Percentiles rank a stretch among this genome's conserved stretches.
phyloP scores from a whole-genome alignment of 2,888 invertebrate genomes.

The Eupithecia vulgata region DNA sequence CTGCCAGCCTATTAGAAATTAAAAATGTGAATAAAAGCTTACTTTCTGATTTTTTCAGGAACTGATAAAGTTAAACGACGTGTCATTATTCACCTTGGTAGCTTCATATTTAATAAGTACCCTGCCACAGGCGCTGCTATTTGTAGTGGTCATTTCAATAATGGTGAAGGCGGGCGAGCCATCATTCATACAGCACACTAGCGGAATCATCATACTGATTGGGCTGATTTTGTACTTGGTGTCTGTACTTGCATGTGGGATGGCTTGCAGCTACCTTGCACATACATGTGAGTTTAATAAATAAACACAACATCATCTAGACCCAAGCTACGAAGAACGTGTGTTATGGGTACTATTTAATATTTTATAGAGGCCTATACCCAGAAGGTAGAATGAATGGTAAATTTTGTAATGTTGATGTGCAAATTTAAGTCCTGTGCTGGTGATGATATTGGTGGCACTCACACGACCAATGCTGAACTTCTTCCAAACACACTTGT shows the following conservation, averaged over 20 bases:
- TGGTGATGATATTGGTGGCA: too few relatives aligned
- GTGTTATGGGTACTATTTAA: too few relatives aligned
- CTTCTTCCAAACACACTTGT: too few relatives aligned
- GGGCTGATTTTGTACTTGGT: conserved; percentile 44
- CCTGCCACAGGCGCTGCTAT: conserved; percentile 37
- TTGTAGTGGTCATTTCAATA: conserved; percentile 27
- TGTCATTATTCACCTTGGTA: conserved; percentile 38
- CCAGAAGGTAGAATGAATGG: too few relatives aligned
- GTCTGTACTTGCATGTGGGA: conserved; percentile 40
- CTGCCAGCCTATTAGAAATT: too few relatives aligned
- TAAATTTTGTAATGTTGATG: too few relatives aligned
- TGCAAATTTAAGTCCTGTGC: too few relatives aligned
- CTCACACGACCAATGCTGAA: too few relatives aligned
- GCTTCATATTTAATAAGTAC: conserved; percentile 45
- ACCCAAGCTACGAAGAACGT: too few relatives aligned
- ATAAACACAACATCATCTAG: neutral
- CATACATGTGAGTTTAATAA: conserved; percentile 44
- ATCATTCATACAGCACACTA: conserved; percentile 42
- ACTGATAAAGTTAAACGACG: conserved; percentile 48
- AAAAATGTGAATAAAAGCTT: too few relatives aligned
- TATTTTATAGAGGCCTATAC: too few relatives aligned
- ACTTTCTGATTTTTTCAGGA: conserved; percentile 39
- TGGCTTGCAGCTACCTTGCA: conserved; percentile 42
- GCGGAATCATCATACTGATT: conserved; percentile 36
- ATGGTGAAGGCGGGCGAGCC: conserved; percentile 37